Evolutionary conservation across 2,888 invertebrate genomes (phyloP).

Genomic region (Sarcophaga subvicina): DNA sequence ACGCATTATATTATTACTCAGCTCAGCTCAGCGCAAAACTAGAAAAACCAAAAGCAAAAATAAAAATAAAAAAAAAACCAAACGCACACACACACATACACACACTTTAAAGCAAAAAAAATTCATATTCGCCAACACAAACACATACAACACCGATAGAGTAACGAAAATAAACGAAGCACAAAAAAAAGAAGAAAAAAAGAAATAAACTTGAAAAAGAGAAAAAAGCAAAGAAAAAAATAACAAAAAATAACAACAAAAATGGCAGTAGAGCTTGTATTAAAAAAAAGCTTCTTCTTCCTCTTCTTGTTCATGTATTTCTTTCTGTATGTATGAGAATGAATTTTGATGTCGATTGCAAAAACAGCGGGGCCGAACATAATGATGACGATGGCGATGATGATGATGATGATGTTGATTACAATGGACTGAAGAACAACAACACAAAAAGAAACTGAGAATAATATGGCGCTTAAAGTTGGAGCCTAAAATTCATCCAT

Average conservation of each 20-base stretch:
- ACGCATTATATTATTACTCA: slow-evolving; percentile 40
- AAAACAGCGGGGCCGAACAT: neutral
- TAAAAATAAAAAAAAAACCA: neutral
- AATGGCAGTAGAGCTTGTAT: slow-evolving; percentile 34
- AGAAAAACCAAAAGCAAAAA: neutral
- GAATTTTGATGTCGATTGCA: neutral
- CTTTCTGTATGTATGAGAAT: neutral
- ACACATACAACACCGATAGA: too few relatives aligned
- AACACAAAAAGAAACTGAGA: neutral
- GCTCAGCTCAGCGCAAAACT: slow-evolving; percentile 20
- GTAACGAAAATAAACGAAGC: too few relatives aligned
- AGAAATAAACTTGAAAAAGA: slow-evolving; percentile 20
- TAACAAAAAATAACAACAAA: slow-evolving; percentile 34
- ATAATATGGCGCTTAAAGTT: slow-evolving; percentile 48
- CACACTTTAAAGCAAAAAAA: too few relatives aligned
- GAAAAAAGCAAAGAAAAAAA: slow-evolving; percentile 20
- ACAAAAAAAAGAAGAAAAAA: neutral
- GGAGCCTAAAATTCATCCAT: slow-evolving; percentile 53
- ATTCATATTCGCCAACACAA: too few relatives aligned
- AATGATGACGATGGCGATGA: neutral
- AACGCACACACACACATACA: neutral
- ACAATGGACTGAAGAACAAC: slow-evolving; percentile 10
- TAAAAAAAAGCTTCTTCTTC: slow-evolving; percentile 7
- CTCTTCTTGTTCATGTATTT: neutral
- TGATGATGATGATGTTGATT: neutral